These are phyloP conservation scores for Dipodomys spectabilis DNA, from an alignment of 2,113 vertebrate genomes.

Conservation along the genomic window DNA sequence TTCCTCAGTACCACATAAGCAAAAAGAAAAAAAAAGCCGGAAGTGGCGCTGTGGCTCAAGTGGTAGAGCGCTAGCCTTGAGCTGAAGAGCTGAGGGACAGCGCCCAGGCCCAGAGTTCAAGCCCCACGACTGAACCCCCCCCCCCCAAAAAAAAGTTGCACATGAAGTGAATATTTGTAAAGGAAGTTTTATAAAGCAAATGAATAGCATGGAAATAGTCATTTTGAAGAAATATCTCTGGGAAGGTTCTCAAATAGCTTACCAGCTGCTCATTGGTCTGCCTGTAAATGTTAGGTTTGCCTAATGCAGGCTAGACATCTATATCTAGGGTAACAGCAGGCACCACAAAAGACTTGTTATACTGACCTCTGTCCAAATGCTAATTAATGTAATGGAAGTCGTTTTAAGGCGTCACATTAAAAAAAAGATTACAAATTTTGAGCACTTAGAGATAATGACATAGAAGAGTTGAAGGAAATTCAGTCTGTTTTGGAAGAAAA, in stretches of 20 bases:
- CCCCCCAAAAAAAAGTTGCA: background rate
- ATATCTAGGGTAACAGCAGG: background rate
- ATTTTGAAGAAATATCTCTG: background rate
- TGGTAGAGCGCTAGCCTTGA: too few species aligned
- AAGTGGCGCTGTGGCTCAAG: too few species aligned
- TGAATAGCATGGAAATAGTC: background rate
- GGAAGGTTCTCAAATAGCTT: background rate
- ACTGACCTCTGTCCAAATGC: background rate
- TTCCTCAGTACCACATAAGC: too few species aligned
- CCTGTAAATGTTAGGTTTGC: background rate
- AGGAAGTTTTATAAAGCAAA: background rate
- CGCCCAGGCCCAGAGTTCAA: too few species aligned
- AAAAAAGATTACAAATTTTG: background rate
- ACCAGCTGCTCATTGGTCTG: background rate
- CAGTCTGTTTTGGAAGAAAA: background rate
- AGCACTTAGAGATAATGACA: too few species aligned
- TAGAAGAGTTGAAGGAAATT: background rate
- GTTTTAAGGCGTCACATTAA: background rate
- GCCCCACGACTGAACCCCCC: too few species aligned
- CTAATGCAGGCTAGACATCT: background rate
- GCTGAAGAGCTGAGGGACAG: too few species aligned
- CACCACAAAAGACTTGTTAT: background rate
- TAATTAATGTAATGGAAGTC: background rate
- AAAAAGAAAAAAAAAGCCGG: too few species aligned
- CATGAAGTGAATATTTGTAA: background rate